Percentiles rank a stretch among this genome's conserved stretches.
These are phyloP conservation scores for Tragopan temminckii DNA, from an alignment of 2,797 vertebrate species.

Conservation along the genomic window DNA sequence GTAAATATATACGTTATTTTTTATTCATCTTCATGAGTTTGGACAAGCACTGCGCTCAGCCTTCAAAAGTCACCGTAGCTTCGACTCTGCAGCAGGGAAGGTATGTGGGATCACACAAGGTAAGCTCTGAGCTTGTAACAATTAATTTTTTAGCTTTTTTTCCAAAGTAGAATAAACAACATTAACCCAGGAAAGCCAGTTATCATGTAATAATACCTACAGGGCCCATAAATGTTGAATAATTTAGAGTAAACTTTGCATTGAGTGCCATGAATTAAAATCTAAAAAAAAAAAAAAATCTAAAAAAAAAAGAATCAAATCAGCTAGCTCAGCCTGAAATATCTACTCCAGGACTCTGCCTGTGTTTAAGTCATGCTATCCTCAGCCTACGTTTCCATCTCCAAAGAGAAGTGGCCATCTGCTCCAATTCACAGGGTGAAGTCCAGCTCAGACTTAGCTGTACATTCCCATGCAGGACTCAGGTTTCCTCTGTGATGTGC, in stretches of 20 bases:
- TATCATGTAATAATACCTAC: conserved; percentile 35
- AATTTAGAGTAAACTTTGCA: conserved; percentile 53
- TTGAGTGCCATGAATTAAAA: neutral
- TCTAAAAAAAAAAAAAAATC: neutral
- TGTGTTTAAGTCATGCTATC: neutral
- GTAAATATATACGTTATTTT: conserved; percentile 29
- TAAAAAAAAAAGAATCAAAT: neutral
- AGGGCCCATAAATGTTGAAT: conserved; percentile 32
- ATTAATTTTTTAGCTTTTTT: conserved; percentile 65
- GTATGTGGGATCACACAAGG: conserved; percentile 48
- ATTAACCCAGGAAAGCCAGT: conserved; percentile 40
- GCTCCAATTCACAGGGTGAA: conserved; percentile 9
- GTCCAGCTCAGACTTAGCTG: conserved; percentile 7
- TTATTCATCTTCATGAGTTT: conserved; percentile 44
- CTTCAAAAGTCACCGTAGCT: conserved; percentile 15
- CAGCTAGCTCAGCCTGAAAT: conserved; percentile 28
- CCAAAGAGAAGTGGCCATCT: neutral
- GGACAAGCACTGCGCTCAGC: neutral
- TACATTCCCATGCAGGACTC: conserved; percentile 25
- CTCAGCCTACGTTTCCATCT: neutral
- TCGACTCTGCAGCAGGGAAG: neutral
- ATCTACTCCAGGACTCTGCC: neutral
- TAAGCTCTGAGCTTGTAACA: conserved; percentile 49
- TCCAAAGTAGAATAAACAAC: conserved; percentile 45
- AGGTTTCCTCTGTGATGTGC: conserved; percentile 45